Evolutionary conservation across 1,140 invertebrate species (phyloP), one percentile per base, ranked within the genome.

Genomic region (Nomia melanderi): DNA sequence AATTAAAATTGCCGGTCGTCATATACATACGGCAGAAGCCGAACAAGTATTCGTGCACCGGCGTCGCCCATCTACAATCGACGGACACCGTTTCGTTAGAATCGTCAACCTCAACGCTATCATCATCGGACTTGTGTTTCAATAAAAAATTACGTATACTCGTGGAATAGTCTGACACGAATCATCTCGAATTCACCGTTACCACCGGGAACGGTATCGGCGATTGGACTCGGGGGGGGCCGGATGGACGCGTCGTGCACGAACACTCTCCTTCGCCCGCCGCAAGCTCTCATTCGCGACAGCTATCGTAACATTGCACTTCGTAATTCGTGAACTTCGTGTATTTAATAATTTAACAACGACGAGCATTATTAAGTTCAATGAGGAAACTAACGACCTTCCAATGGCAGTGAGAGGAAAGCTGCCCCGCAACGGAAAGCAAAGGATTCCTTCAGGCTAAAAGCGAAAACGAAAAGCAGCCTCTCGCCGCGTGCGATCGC

Each of bases 361-460:
- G 62, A 82, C 41, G 65, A 83, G 77, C 59, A 75, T 77, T n/a
- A n/a, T n/a, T 74, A 66, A 80, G 74, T 80, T 79, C 75, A 80
- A 82, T 81, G 50, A 65, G 29, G n/a, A 27, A 67, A 66, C 1
- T 67, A 67, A 75, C 17, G 11, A 84, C 83, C 39, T 71, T 81
- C 75, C 83, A 87, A 79, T 88, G 87, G 87, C 87, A 89, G 88
- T 89, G 87, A 83, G 72, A 77, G 74, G 84, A 82, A 81, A 77
- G 82, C 79, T 88, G 79, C 50, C 74, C 78, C 69, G 62, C 76
- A 82, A 83, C 47, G 29, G 54, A 70, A 23, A 70, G 14, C 23
- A 54, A 66, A 50, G 33, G 59, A 67, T 47, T 50, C 47, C 73
- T 27, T n/a, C 54, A 17, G 14, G 31, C 14, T 60, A 31, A 44